Base-by-base conservation (phyloP, 2,888 invertebrate genomes). In the Octodonta nipae region DNA sequence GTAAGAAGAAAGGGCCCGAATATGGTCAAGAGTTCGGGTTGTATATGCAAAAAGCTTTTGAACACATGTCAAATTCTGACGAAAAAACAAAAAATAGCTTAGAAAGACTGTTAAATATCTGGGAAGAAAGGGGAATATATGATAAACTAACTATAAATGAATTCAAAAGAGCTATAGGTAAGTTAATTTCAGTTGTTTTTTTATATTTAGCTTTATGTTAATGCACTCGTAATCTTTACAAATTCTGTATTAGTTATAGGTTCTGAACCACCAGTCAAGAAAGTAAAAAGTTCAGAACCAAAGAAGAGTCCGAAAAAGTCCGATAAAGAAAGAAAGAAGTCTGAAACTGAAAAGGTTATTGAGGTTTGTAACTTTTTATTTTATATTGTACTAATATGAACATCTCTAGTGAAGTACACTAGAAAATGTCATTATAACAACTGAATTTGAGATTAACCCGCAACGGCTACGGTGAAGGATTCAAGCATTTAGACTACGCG, bases 1-100 rank as follows among this genome's bases (percentile, higher is more conserved):
- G 93, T 57, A 86, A 88, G 60, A 96, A 93, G 61, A 95, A 95
- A 61, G 93, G 92, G 0, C 91, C 92, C 0, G 93, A 96, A 60
- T 96, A 81, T 63, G 85, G 85, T 0, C 79, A 80, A 55, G 88
- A 87, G 55, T 96, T 86, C 64, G 82, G 78, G 5, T 67, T 71
- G 34, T 75, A 84, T 6, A 61, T 95, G 30, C 74, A 74, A 32
- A 85, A 82, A 51, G 84, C 87, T 0, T 88, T 91, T 54, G 75
- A 81, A 40, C 79, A 86, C 47, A 84, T 92, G 68, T 78, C 81
- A 2, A 67, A 66, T 37, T 72, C 75, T 33, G 84, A 88, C 44
- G 71, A 79, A n/a, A 86, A 87, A 56, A 84, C 88, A 2, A 77
- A 81, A 47, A 73, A 71, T 33, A 81, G 83, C 30, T 65, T 93